Base-by-base conservation (phyloP, 1,140 invertebrate genomes). In the Drosophila leontia region DNA sequence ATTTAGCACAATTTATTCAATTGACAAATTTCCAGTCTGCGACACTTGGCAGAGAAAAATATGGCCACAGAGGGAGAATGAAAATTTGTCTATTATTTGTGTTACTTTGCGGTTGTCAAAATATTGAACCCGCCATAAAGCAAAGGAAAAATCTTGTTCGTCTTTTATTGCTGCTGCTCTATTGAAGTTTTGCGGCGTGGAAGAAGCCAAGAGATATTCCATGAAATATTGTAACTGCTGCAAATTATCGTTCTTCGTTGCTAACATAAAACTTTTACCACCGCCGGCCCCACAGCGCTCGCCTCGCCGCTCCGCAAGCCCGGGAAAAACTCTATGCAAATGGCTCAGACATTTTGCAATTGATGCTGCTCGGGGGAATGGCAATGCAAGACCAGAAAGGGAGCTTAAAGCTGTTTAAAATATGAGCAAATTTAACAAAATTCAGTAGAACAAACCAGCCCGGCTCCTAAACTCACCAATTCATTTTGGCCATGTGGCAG, bases 221-320 rank as follows among this genome's bases (percentile, higher is more conserved):
- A 70, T 62, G 59, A 69, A 71, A 87, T 71, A 86, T 76, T 78
- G 75, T 78, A 79, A 76, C 85, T 76, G 80, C 61, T 72, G 71
- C 76, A 88, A 88, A 86, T 88, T 86, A 74, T 87, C 63, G 72
- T 75, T 78, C 67, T 74, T 77, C 77, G 82, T 78, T 70, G 82
- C 82, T 85, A 82, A 74, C 65, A 67, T 55, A 78, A 81, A 85
- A 81, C 55, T 78, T 85, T 85, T 75, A 55, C 68, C 70, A 59
- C 68, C 59, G 67, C 60, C 41, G 44, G 47, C 59, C 26, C 51
- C 42, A 37, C 67, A 65, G 56, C 45, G n/a, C 45, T n/a, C 32
- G 50, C 32, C 47, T 39, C 50, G 23, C 23, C 13, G 34, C 62
- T 44, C 32, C 29, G 8, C 37, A 39, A 68, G 13, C 48, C 48